Base-by-base conservation (phyloP, 2,888 invertebrate genomes). In the Stenotaenia linearis region DNA sequence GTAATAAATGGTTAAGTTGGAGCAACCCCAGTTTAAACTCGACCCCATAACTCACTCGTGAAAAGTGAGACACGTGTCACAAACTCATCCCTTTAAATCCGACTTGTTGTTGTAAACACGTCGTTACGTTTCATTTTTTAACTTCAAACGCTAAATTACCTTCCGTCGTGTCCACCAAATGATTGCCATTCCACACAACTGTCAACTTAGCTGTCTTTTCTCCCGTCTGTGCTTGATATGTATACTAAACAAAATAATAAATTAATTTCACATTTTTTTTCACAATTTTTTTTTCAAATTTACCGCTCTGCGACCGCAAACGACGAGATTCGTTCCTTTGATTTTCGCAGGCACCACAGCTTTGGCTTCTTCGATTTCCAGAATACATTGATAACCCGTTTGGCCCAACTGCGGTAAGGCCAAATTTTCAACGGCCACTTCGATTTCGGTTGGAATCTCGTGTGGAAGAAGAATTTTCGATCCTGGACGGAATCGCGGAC, bases 161-260 rank as follows among this genome's bases (percentile, higher is more conserved):
- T 80, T 83, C 92, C 78, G 94, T 94, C 7, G 94, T 93, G 85
- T 97, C 96, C 80, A 97, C 93, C 85, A 96, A 94, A 86, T 96
- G 96, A 86, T 94, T 93, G 80, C 93, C 90, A 86, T 96, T 96
- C 95, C 96, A 96, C n/a, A 95, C 93, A 50, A 97, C 93, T 83
- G 93, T 93, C 18, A 96, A 94, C 85, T 92, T 92, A 0, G 95
- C 95, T 86, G 93, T 92, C 84, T 95, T 94, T 86, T 96, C 94
- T 75, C 95, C 94, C 10, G 92, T 91, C 84, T 91, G 90, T 81
- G 92, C 92, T 87, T 96, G 95, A 88, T 96, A 96, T 23, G 95
- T 94, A 85, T 96, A 96, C 88, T 91, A 56, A 87, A 87, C 82
- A 56, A 23, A n/a, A 4, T 45, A 45, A 45, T 9, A 45, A 45